Evolutionary conservation across 2,113 vertebrate species (phyloP).

Genomic region (Leptocoma aspasia): DNA sequence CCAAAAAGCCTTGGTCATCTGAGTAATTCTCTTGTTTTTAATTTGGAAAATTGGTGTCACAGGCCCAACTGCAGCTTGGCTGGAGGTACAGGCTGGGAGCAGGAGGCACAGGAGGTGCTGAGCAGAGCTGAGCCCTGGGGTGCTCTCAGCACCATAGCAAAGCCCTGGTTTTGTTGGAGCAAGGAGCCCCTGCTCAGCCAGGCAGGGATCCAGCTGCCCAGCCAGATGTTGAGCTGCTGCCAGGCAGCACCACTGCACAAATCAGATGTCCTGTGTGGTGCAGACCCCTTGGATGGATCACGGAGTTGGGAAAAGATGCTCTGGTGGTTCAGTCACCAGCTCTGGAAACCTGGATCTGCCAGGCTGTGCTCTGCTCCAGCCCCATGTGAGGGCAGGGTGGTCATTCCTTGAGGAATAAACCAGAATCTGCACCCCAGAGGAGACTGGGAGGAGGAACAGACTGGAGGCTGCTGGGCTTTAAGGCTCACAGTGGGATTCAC

Average conservation of each 20-base stretch:
- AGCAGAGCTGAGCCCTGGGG: not conserved
- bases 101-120: not conserved
- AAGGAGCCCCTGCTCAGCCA: not conserved
- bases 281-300: not conserved
- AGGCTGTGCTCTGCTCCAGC: not conserved
- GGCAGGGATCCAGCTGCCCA: not conserved
- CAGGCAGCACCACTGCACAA: not conserved
- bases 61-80: not conserved
- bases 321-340: not conserved
- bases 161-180: not conserved
- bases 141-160: not conserved
- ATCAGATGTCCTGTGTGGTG: not conserved
- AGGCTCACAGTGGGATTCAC: not conserved
- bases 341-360: not conserved
- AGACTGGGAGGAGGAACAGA: not conserved
- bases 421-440: too few relatives aligned
- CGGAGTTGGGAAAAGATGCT: not conserved
- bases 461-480: not conserved
- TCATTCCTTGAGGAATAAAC: not conserved
- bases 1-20: not conserved
- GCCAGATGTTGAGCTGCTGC: not conserved
- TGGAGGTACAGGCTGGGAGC: not conserved
- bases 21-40: not conserved
- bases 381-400: not conserved
- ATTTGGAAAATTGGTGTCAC: slow-evolving; percentile 17